A percentile compares a stretch with the other conserved stretches of the same genome.
These are phyloP conservation scores for Cossypha heuglini DNA, from an alignment of 2,797 vertebrate species.

Conservation along the genomic window DNA sequence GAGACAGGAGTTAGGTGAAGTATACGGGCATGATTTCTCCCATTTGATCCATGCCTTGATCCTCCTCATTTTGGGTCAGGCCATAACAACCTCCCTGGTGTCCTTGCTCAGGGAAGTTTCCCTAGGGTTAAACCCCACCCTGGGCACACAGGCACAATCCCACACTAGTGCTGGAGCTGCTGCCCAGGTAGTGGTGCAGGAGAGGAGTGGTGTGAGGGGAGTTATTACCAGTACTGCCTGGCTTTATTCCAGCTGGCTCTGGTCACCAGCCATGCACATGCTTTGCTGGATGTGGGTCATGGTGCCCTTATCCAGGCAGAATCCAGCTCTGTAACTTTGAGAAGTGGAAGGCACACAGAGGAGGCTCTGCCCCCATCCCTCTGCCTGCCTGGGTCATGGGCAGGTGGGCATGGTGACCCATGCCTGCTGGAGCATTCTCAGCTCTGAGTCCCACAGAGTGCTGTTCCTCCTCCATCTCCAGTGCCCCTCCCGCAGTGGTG, in stretches of 20 bases:
- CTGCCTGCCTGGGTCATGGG: neutral
- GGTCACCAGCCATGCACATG: neutral
- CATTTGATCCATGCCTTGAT: neutral
- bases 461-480: neutral
- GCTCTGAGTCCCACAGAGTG: neutral
- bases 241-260: neutral
- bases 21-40: neutral
- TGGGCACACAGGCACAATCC: rapidly evolving
- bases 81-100: neutral
- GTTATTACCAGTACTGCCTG: neutral
- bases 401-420: neutral
- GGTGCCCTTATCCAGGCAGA: neutral
- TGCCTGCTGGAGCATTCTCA: neutral
- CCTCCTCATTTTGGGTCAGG: neutral
- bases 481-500: rapidly evolving
- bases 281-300: neutral
- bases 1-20: neutral
- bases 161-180: neutral
- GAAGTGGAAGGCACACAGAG: neutral
- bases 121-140: neutral
- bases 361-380: neutral
- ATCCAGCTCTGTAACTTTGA: neutral
- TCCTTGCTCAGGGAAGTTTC: neutral
- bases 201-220: neutral
- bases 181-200: neutral